Base-by-base conservation (phyloP, 2,888 invertebrate species). In the Nudaria mundana region DNA sequence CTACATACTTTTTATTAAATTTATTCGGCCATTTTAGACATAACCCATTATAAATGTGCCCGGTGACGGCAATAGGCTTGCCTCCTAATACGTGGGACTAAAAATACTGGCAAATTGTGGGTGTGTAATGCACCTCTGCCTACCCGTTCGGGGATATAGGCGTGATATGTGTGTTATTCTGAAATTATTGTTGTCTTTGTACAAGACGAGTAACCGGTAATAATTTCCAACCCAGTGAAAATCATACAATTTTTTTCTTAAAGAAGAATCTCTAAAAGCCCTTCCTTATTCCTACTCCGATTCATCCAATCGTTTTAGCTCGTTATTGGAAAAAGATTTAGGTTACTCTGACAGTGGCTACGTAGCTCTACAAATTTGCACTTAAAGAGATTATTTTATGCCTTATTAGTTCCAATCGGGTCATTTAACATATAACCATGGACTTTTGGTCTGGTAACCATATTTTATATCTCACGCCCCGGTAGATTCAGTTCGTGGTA, bases 321-420 rank as follows among this genome's bases (percentile, higher is more conserved):
- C 44, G 54, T 54, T 64, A 71, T 71, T 52, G 66, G 59, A 63
- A 71, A 68, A 55, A 69, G 67, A 71, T 71, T 68, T 61, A 52
- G 61, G 52, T 52, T 52, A 54, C 28, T 44, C 60, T 33, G 44
- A 50, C 51, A 52, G 43, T 58, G 44, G 48, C 30, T 56, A 37
- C 31, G 64, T 65, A 69, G 63, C 63, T 51, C 51, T 60, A 71
- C 54, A 61, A 64, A 69, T 63, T 63, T 63, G 39, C 50, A 52
- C 56, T 56, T 63, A 59, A 64, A 63, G 52, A 49, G 63, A 67
- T 71, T 70, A 66, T 57, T 66, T 56, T 63, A 58, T 54, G 61
- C 49, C 56, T 61, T 55, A 56, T 56, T 56, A 56, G 47, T 36
- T 45, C 32, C 42, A 28, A 39, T 32, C 41, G 42, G 47, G 38